Percentiles rank a stretch among this genome's conserved stretches.
Conservation (phyloP, 2,888 invertebrate species). For the Cataglyphis altisquamis region DNA sequence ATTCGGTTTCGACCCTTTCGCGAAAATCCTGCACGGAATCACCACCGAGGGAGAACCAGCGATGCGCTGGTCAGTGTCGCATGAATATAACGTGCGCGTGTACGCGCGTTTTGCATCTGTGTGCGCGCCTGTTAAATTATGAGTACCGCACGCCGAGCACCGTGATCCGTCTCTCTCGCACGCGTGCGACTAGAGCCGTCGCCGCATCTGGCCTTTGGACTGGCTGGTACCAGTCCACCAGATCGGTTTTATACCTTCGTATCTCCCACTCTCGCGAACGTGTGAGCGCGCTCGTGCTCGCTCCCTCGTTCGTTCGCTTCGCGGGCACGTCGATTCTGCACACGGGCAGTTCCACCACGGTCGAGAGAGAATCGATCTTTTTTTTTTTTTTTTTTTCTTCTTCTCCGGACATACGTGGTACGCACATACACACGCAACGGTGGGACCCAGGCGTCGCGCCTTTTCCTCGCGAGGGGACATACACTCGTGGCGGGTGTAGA, state of each 20-base stretch:
- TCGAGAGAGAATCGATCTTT: constrained; percentile 71
- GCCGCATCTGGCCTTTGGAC: constrained; percentile 85
- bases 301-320: constrained; percentile 32
- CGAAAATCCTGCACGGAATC: constrained; percentile 80
- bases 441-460: background rate
- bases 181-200: constrained; percentile 85
- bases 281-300: constrained; percentile 46
- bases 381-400: constrained; percentile 58
- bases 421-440: background rate
- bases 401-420: constrained; percentile 52
- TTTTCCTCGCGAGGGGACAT: constrained; percentile 14
- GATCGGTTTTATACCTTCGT: constrained; percentile 85
- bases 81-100: constrained; percentile 11
- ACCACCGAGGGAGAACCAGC: constrained; percentile 60
- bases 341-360: constrained; percentile 69
- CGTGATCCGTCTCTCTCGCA: constrained; percentile 84
- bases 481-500: constrained; percentile 4
- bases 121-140: constrained; percentile 9
- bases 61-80: constrained; percentile 43
- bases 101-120: constrained; percentile 39
- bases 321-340: constrained; percentile 67
- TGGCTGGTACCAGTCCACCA: constrained; percentile 80
- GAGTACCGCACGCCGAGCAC: constrained; percentile 77
- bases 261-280: constrained; percentile 80
- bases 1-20: constrained; percentile 3